phyloP scores from a whole-genome alignment of 2,888 invertebrate genomes.

The Coenonympha glycerion region DNA sequence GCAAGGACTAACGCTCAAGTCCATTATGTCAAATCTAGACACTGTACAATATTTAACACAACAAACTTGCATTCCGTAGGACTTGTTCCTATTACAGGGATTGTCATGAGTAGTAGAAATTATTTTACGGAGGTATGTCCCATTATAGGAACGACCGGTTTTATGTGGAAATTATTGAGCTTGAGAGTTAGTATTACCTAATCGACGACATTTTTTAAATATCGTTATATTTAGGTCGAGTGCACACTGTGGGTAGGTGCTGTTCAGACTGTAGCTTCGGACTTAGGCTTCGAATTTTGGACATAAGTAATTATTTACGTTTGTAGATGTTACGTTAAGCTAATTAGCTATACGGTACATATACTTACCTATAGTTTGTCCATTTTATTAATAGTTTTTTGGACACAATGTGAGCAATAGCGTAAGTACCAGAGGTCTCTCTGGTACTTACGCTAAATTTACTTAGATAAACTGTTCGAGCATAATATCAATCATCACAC shows the following conservation, averaged over 20 bases:
- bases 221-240: not conserved
- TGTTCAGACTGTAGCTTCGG: not conserved
- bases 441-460: too few species aligned
- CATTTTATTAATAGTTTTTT: too few species aligned
- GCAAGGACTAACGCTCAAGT: constrained; percentile 38
- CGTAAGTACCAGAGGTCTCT: too few species aligned
- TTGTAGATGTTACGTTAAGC: too few species aligned
- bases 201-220: constrained; percentile 8
- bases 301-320: too few species aligned
- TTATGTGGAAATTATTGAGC: constrained; percentile 1
- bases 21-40: constrained; percentile 22
- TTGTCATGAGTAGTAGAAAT: constrained; percentile 11
- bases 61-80: constrained; percentile 17
- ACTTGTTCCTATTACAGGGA: constrained; percentile 10
- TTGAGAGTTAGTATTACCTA: not conserved
- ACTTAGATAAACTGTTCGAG: too few species aligned
- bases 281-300: not conserved
- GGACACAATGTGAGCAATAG: too few species aligned
- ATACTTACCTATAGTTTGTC: too few species aligned
- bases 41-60: constrained; percentile 22
- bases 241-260: too few species aligned
- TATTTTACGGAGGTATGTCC: constrained; percentile 4
- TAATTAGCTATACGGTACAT: too few species aligned
- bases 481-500: too few species aligned
- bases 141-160: constrained; percentile 8